A percentile compares a stretch with the other conserved stretches of the same genome.
Conservation (phyloP, 2,113 vertebrate genomes). For the Lucifuga dentata region DNA sequence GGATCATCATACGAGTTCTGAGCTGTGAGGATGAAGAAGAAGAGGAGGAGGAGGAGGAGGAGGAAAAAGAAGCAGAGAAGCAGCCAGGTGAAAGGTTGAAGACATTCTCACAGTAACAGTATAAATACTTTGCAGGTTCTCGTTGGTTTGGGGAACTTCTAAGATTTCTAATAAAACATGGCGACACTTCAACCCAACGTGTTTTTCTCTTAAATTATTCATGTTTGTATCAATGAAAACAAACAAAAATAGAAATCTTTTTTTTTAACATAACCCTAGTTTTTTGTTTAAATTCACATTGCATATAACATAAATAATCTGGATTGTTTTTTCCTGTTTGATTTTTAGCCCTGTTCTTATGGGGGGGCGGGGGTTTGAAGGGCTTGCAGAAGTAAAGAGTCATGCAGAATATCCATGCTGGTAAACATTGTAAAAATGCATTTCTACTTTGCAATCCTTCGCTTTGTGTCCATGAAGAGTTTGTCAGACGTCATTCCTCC, state of each 20-base stretch:
- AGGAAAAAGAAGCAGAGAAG: slow-evolving; percentile 48
- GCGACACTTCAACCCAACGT: slow-evolving; percentile 59
- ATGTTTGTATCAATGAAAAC: slow-evolving; percentile 59
- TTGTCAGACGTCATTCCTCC: slow-evolving; percentile 54
- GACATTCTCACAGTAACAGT: slow-evolving; percentile 40
- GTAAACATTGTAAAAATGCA: slow-evolving; percentile 82
- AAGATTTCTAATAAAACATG: slow-evolving; percentile 57
- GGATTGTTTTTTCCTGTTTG: slow-evolving; percentile 47
- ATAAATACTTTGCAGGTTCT: slow-evolving; percentile 51
- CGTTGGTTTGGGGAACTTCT: slow-evolving; percentile 42
- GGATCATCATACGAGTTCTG: too few relatives aligned
- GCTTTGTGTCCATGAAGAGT: slow-evolving; percentile 55
- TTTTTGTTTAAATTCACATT: slow-evolving; percentile 54
- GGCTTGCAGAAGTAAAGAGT: slow-evolving; percentile 79
- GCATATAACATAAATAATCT: slow-evolving; percentile 69
- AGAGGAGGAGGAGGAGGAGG: too few relatives aligned
- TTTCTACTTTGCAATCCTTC: slow-evolving; percentile 64
- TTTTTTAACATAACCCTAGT: slow-evolving; percentile 61
- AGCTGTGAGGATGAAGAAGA: too few relatives aligned
- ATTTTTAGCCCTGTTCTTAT: slow-evolving; percentile 77
- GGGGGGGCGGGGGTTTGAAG: slow-evolving; percentile 65
- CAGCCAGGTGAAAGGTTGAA: slow-evolving; percentile 39
- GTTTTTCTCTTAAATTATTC: slow-evolving; percentile 52
- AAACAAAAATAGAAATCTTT: slow-evolving; percentile 70
- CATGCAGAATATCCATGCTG: slow-evolving; percentile 87